Evolutionary conservation across 2,888 invertebrate species (phyloP), one percentile per base, ranked within the genome.

Genomic region (Drosophila suboccidentalis): DNA sequence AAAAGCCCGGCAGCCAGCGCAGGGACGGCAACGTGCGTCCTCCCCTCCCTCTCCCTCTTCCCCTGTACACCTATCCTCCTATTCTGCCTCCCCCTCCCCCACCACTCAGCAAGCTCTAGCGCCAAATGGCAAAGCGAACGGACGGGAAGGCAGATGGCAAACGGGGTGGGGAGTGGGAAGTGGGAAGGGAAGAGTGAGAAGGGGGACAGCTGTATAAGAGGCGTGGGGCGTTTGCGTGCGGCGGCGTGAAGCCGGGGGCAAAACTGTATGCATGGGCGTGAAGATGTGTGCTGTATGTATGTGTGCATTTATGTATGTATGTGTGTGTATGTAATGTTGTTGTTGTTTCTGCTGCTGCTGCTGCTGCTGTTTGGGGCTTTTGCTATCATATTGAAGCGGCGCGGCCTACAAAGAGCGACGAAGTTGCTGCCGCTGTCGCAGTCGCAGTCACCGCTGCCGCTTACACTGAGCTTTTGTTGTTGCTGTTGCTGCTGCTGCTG

Each of bases 321-420:
- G 10, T 59, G 49, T 55, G 26, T 69, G 49, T 57, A 36, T 46
- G 62, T 50, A 47, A 66, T 64, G 36, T 53, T 51, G 49, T 71
- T 67, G 39, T 59, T 61, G 55, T n/a, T 71, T 32, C 36, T 50
- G 54, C 53, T 50, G 54, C 53, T 64, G 44, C 58, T 64, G 67
- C 50, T 43, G 66, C 60, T 63, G 83, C 57, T 75, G 75, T 64
- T 75, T 76, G 68, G 82, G 72, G 74, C 34, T 76, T 76, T 76
- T 71, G 71, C 72, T 79, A 80, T 74, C 73, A 74, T 59, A 64
- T 19, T 68, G 59, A 55, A 63, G 66, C 73, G 72, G 69, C 67
- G 87, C 87, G 87, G 89, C 87, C 89, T 89, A 84, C 67, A 75
- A 65, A 68, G 68, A 70, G 72, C 67, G 71, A 62, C 50, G 75